These are phyloP conservation scores for Drosophila affinis DNA, from an alignment of 2,888 invertebrate genomes.

Conservation along the genomic window DNA sequence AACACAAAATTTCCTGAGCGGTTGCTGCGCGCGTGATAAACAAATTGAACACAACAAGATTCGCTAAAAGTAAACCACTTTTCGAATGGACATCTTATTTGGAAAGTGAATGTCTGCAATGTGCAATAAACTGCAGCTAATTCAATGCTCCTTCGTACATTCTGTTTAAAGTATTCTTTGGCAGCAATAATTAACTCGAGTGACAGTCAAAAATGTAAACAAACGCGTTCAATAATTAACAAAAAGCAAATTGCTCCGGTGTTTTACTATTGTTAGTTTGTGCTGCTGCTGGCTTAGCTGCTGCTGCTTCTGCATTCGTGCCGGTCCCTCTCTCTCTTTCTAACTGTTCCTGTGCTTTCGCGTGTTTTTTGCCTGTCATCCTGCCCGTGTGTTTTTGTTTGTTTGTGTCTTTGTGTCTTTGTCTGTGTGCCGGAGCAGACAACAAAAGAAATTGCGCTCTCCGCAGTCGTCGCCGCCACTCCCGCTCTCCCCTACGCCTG, in stretches of 20 bases:
- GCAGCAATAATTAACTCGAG: background rate
- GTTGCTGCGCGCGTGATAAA: background rate
- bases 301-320: constrained; percentile 17
- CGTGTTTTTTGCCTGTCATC: constrained; percentile 17
- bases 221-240: constrained; percentile 43
- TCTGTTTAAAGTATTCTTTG: background rate
- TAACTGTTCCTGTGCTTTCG: constrained; percentile 13
- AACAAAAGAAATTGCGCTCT: constrained; percentile 48
- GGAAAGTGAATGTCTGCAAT: constrained; percentile 9
- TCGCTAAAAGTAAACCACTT: background rate
- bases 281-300: constrained; percentile 51
- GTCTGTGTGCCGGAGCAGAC: constrained; percentile 46
- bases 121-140: constrained; percentile 14
- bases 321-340: constrained; percentile 11
- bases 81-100: background rate
- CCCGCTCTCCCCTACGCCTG: constrained; percentile 36
- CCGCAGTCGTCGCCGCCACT: constrained; percentile 33
- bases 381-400: constrained; percentile 23
- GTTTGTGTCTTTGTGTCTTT: constrained; percentile 30
- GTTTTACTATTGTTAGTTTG: constrained; percentile 40
- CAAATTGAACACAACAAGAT: background rate
- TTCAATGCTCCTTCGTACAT: background rate
- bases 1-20: background rate
- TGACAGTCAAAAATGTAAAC: constrained; percentile 53
- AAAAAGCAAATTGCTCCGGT: constrained; percentile 42